phyloP scores from a whole-genome alignment of 2,888 invertebrate genomes.

The Hofmannophila pseudospretella region DNA sequence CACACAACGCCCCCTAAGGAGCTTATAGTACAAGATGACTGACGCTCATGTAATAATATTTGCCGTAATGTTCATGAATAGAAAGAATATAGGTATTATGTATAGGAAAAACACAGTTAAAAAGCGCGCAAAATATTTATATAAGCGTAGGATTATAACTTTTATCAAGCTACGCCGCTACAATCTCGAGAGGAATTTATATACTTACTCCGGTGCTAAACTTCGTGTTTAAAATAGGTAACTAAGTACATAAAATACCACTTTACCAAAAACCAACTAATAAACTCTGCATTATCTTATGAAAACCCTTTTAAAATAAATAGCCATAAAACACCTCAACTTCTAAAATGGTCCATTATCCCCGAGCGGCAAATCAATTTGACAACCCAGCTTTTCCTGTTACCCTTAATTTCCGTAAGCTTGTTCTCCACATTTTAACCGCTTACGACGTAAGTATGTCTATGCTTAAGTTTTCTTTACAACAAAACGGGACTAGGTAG shows the following conservation, averaged over 20 bases:
- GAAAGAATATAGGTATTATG: no score
- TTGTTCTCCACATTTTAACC: not conserved
- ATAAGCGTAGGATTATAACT: no score
- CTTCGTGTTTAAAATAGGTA: not conserved
- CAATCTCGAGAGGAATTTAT: no score
- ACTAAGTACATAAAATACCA: not conserved
- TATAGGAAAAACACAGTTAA: no score
- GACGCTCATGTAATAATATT: no score
- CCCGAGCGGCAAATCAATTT: slow-evolving; percentile 1
- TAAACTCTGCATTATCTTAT: not conserved
- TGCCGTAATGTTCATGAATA: no score
- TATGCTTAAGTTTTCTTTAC: not conserved
- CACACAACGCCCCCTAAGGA: not conserved
- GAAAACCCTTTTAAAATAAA: not conserved
- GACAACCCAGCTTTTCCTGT: not conserved
- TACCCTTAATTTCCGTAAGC: slow-evolving; percentile 3
- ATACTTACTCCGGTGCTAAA: no score
- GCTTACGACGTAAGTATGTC: not conserved
- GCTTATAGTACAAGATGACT: not conserved
- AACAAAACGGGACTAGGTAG: not conserved
- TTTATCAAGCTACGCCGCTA: no score
- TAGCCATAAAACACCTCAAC: not conserved
- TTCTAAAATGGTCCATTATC: slow-evolving; percentile 4
- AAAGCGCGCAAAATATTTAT: no score
- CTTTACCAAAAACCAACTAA: not conserved